A percentile compares a stretch with the other conserved stretches of the same genome.
These are phyloP conservation scores for Hydroisotoma schaefferi DNA, from an alignment of 2,888 invertebrate genomes.

Conservation along the genomic window DNA sequence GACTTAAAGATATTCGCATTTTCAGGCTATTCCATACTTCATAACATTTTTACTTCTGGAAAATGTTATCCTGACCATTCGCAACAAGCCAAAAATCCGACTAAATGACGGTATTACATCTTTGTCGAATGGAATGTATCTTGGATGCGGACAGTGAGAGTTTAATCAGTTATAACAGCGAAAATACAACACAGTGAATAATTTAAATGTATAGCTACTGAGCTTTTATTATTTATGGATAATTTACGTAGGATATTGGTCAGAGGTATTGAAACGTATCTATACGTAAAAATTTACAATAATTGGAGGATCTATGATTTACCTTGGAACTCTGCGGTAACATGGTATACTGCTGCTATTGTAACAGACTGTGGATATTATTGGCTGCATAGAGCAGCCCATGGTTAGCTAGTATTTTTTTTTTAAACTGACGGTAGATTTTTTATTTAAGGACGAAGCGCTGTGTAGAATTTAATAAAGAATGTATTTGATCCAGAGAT, in stretches of 20 bases:
- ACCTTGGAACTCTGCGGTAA: constrained; percentile 72
- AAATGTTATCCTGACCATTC: constrained; percentile 63
- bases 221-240: too few relatives aligned
- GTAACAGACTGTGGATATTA: constrained; percentile 85
- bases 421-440: neutral
- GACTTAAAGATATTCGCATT: neutral
- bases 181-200: too few relatives aligned
- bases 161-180: too few relatives aligned
- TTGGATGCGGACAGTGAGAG: constrained; percentile 69
- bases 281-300: constrained; percentile 71
- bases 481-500: constrained; percentile 45
- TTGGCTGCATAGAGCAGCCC: constrained; percentile 56
- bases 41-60: constrained; percentile 69
- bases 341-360: constrained; percentile 76
- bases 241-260: constrained; percentile 57
- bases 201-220: neutral
- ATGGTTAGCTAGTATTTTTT: neutral
- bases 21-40: constrained; percentile 66
- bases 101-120: constrained; percentile 75
- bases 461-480: neutral
- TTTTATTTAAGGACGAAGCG: too few relatives aligned
- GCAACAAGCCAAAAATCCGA: constrained; percentile 64
- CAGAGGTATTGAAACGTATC: constrained; percentile 66
- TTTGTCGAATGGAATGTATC: constrained; percentile 67
- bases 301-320: constrained; percentile 67